These are phyloP conservation scores for Campopleginae sp. DNA, from an alignment of 2,888 invertebrate genomes.

Conservation along the genomic window DNA sequence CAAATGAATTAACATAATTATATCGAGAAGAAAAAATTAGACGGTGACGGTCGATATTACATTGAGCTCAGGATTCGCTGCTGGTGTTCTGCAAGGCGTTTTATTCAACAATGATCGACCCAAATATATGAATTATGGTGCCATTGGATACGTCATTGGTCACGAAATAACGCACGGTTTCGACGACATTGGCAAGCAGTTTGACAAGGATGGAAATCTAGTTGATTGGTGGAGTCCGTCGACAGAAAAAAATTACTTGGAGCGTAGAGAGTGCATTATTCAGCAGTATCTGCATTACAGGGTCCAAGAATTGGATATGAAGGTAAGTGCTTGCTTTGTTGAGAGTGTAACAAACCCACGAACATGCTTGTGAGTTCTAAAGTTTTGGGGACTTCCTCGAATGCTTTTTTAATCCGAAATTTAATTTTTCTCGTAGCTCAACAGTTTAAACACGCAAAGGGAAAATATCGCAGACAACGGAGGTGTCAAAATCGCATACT, in stretches of 20 bases:
- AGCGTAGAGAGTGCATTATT: conserved; percentile 95
- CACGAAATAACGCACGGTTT: conserved; percentile 97
- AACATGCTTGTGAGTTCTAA: background rate
- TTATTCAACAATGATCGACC: conserved; percentile 96
- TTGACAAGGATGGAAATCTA: conserved; percentile 95
- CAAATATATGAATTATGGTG: conserved; percentile 96
- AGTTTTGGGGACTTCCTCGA: background rate
- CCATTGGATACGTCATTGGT: conserved; percentile 95
- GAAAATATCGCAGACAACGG: conserved; percentile 98
- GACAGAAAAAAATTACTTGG: conserved; percentile 93
- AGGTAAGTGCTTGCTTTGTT: conserved; percentile 85
- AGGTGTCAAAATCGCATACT: conserved; percentile 95
- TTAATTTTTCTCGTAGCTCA: conserved; percentile 86
- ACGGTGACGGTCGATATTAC: background rate
- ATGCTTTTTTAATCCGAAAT: background rate
- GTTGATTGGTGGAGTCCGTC: conserved; percentile 96
- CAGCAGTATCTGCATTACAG: conserved; percentile 97
- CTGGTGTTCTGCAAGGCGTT: conserved; percentile 95
- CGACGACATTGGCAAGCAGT: conserved; percentile 95
- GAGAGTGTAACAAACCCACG: background rate
- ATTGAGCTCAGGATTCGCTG: conserved; percentile 87
- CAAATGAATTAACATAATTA: background rate
- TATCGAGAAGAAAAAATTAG: background rate
- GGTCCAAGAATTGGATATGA: conserved; percentile 90
- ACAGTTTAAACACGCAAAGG: conserved; percentile 96